phyloP scores from a whole-genome alignment of 2,888 invertebrate species.

The Listrodromus nycthemerus region DNA sequence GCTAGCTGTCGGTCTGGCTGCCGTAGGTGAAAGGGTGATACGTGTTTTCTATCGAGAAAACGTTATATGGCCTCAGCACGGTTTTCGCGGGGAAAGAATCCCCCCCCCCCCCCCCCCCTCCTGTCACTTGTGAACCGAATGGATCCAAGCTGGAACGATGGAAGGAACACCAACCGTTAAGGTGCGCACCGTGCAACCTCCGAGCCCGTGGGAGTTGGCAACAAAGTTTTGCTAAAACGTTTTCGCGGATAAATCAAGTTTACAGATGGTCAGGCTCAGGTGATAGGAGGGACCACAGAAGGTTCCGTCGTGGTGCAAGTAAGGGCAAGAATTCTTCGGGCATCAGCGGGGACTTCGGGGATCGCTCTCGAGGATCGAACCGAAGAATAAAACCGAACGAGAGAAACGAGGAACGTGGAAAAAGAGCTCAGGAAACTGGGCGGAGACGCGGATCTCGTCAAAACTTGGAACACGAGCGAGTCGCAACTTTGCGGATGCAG shows the following conservation, averaged over 20 bases:
- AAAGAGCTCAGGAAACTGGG: not conserved
- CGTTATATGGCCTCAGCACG: conserved; percentile 34
- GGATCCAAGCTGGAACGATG: conserved; percentile 39
- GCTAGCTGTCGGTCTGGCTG: conserved; percentile 7
- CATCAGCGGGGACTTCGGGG: not conserved
- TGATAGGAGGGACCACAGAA: conserved; percentile 74
- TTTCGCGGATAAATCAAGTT: conserved; percentile 81
- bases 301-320: conserved; percentile 25
- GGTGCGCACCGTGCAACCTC: conserved; percentile 47
- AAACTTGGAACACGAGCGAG: conserved; percentile 74
- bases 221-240: conserved; percentile 80
- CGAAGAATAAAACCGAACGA: not conserved
- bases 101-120: too few species aligned
- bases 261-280: conserved; percentile 81
- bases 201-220: conserved; percentile 75
- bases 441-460: conserved; percentile 70
- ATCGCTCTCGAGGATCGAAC: conserved; percentile 46
- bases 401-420: not conserved
- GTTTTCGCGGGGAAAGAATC: conserved; percentile 30
- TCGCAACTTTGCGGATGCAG: conserved; percentile 70
- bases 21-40: conserved; percentile 73
- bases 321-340: conserved; percentile 11
- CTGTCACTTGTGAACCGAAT: conserved; percentile 26
- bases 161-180: conserved; percentile 47
- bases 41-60: conserved; percentile 78